Conservation (phyloP, 2,797 vertebrate species). For the Dendrocincla fuliginosa region DNA sequence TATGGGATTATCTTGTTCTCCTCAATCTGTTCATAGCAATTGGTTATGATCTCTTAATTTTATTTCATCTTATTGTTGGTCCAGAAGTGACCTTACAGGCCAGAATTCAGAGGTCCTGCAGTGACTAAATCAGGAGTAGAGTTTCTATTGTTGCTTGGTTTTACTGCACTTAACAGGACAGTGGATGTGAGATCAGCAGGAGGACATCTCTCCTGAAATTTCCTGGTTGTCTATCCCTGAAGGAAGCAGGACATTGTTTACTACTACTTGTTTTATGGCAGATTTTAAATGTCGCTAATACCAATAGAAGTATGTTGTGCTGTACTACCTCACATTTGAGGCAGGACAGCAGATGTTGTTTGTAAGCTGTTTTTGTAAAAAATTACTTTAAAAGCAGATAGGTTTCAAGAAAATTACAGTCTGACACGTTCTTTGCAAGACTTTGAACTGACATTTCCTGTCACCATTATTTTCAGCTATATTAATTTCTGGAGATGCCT, state of each 20-base stretch:
- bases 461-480: neutral
- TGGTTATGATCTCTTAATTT: neutral
- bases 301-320: neutral
- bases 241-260: neutral
- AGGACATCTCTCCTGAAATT: neutral
- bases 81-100: neutral
- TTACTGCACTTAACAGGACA: neutral
- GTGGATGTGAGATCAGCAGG: neutral
- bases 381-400: neutral
- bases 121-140: neutral
- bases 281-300: neutral
- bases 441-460: neutral
- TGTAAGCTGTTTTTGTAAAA: fast-evolving
- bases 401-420: neutral
- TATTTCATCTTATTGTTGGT: neutral
- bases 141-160: neutral
- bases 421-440: neutral
- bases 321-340: neutral
- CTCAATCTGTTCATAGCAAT: neutral
- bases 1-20: neutral
- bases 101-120: neutral
- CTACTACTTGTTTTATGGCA: neutral
- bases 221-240: neutral
- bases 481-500: neutral
- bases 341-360: neutral